A percentile compares a stretch with the other conserved stretches of the same genome.
These are phyloP conservation scores for Zapornia atra DNA, from an alignment of 2,113 vertebrate species.

Conservation along the genomic window DNA sequence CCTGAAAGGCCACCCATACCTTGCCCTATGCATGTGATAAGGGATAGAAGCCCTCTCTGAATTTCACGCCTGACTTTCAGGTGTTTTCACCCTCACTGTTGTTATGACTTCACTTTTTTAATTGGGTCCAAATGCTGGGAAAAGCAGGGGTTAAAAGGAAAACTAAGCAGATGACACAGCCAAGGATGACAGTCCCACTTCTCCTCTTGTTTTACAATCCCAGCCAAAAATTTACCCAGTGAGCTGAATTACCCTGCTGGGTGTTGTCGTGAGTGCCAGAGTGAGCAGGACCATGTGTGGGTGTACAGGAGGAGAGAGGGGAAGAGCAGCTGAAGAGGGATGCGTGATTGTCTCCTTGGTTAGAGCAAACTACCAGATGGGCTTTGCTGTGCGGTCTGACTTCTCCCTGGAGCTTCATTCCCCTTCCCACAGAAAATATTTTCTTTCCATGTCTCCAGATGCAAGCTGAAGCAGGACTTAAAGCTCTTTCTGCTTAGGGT, in stretches of 20 bases:
- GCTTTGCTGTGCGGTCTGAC: neutral
- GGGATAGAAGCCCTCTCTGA: neutral
- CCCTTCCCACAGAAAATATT: neutral
- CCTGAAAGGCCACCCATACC: no score
- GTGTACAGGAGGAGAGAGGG: neutral
- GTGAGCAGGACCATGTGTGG: neutral
- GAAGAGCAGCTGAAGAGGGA: neutral
- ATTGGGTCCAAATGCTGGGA: neutral
- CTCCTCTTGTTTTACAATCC: neutral
- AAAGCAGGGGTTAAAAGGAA: slow-evolving; percentile 29
- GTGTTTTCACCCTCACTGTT: neutral
- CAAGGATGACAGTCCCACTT: slow-evolving; percentile 11
- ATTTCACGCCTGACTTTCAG: neutral
- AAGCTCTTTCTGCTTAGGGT: neutral
- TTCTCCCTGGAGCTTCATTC: neutral
- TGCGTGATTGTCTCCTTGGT: neutral
- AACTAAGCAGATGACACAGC: neutral
- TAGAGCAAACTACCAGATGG: slow-evolving; percentile 3
- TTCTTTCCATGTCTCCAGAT: neutral
- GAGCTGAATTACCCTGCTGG: slow-evolving; percentile 2
- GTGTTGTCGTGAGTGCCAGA: neutral
- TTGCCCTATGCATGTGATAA: neutral
- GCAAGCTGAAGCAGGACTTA: neutral
- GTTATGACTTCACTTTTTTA: neutral
- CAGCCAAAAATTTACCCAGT: neutral